Conservation (phyloP, 64 coral and sea anemone genomes). For the Astreopora myriophthalma region DNA sequence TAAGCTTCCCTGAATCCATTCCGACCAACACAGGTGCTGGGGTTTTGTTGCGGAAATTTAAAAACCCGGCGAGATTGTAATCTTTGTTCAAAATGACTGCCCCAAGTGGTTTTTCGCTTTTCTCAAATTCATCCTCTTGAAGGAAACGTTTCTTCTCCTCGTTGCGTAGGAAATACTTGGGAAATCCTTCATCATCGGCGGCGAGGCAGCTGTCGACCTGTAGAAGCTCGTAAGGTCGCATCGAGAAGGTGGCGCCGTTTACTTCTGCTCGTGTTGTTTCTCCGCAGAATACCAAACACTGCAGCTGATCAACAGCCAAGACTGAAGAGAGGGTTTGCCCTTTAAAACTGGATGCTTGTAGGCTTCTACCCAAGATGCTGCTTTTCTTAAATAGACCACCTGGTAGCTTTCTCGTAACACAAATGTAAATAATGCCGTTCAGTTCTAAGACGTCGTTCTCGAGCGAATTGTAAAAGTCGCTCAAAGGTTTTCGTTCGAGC, state of each 20-base stretch:
- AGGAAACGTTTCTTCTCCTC: neutral
- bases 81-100: neutral
- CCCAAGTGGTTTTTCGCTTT: neutral
- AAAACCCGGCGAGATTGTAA: neutral
- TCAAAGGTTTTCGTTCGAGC: neutral
- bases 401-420: neutral
- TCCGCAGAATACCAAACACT: neutral
- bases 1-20: neutral
- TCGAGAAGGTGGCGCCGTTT: neutral
- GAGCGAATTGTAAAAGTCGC: neutral
- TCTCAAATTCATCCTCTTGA: neutral
- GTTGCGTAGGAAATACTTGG: neutral
- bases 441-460: neutral
- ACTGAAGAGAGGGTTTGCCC: neutral
- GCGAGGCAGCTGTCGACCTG: neutral
- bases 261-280: neutral
- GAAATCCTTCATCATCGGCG: too few relatives aligned
- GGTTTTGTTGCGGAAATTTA: neutral
- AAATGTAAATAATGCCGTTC: neutral
- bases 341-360: neutral
- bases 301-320: neutral
- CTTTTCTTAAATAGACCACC: neutral
- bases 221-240: neutral
- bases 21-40: neutral
- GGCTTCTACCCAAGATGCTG: neutral